Base-by-base conservation (phyloP, 2,888 invertebrate genomes). In the Achlya flavicornis region DNA sequence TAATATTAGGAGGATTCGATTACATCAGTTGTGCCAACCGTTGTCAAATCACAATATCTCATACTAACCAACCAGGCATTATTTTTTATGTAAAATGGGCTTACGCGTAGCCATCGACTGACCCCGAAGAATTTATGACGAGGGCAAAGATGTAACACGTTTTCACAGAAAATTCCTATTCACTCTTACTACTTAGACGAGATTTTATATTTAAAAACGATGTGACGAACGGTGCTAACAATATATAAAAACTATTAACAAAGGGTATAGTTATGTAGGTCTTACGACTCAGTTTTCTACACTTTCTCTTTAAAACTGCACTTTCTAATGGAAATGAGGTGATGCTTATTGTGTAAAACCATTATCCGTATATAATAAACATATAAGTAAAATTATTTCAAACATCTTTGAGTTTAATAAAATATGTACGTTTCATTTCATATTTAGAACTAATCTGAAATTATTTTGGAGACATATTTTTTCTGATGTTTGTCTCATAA, bases 281-380 rank as follows among this genome's bases (percentile, higher is more conserved):
- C 38, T 41, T 12, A 48, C 48, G 53, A 53, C 10, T 19, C 10
- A 7, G 60, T 60, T 60, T 26, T 43, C 60, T 26, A 26, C 11
- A 41, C 60, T 60, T 60, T 60, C 60, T 12, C 60, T 19, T 12
- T 26, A 59, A 38, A 59, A 38, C 35, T 43, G 3, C 19, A 60
- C 60, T 60, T 60, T 60, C 60, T 60, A 60, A 60, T 60, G 26
- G 41, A 43, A 60, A 60, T 41, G 43, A 60, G 41, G 59, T 32
- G 38, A 41, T 60, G 26, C 26, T 26, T 41, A 60, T 19, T 19
- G 10, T 53, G 16, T 5, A 16, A 53, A 19, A 53, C 53, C 19
- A 19, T 19, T 19, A 53, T 46, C 41, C 14, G n/a, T n/a, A 10
- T n/a, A 7, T 53, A 19, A 19, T 16, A 19, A 53, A 53, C 19